Evolutionary conservation across 2,888 invertebrate genomes (phyloP).

Genomic region (Xestia ashworthii): DNA sequence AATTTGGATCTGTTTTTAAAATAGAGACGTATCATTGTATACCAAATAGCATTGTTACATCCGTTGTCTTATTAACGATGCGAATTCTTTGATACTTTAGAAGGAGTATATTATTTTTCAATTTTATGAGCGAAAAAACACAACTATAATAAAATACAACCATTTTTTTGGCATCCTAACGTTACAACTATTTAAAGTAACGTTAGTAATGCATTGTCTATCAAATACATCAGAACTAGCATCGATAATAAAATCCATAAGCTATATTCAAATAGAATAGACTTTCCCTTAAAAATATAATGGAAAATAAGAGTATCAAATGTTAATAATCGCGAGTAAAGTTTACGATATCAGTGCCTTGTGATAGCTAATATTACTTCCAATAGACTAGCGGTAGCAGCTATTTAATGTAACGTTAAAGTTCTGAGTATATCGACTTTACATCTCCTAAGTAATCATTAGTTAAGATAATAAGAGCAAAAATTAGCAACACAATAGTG

Average conservation of each 20-base stretch:
- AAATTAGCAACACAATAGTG: background rate
- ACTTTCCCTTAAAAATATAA: constrained; percentile 18
- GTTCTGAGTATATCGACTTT: constrained; percentile 45
- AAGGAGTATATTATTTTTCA: no score
- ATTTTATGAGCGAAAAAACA: background rate
- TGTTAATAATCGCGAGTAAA: constrained; percentile 48
- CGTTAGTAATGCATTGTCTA: no score
- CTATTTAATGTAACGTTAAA: constrained; percentile 38
- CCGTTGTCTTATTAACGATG: constrained; percentile 2
- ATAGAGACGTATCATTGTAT: constrained; percentile 13
- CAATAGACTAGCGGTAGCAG: constrained; percentile 58
- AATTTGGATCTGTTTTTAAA: constrained; percentile 10
- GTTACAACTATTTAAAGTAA: background rate
- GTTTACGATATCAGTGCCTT: constrained; percentile 76
- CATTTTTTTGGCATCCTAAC: background rate
- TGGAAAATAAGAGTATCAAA: constrained; percentile 22
- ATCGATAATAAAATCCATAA: constrained; percentile 17
- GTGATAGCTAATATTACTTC: constrained; percentile 68
- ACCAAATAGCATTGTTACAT: constrained; percentile 14
- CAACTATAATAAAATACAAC: background rate
- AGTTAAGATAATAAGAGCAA: constrained; percentile 1
- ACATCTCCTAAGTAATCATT: constrained; percentile 24
- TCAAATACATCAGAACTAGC: constrained; percentile 1
- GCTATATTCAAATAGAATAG: constrained; percentile 11
- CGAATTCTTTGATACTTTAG: background rate